Base-by-base conservation (phyloP, 1,140 invertebrate genomes). In the Eumaeus atala region DNA sequence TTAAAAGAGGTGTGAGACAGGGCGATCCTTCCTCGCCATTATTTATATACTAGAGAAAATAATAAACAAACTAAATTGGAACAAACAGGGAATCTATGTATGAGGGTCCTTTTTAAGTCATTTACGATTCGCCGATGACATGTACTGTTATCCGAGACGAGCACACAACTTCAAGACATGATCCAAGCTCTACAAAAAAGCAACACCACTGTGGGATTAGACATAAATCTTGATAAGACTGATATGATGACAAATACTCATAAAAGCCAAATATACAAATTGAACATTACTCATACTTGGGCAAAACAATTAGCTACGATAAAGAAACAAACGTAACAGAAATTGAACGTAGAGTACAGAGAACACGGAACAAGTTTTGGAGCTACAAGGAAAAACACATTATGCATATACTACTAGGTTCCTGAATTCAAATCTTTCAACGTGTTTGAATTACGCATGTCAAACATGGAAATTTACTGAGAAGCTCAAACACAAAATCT, bases 181-280 rank as follows among this genome's bases (percentile, higher is more conserved):
- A 42, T 42, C 9, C 0, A 42, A 16, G 14, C 40, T 3, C 40
- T 42, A 14, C 14, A 42, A 12, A 16, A 7, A 9, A 16, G 12
- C 14, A 42, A 14, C 16, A 42, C 14, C 4, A 6, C 5, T 5
- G 14, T 17, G 16, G 40, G 40, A 7, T 12, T 42, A 16, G 40
- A 42, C 1, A 42, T 42, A 1, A 42, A 42, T 16, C 17, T 51
- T 0, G 28, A 47, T 16, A 61, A 61, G 38, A 61, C 62, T 18
- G 58, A 49, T 33, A 0, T 44, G n/a, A 65, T 65, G 59, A 61
- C 59, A 38, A 64, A 65, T 18, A 58, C 21, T 11, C 9, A 3
- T 1, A 50, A 51, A 35, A 55, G 12, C 21, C 18, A 1, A 51
- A 61, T 61, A n/a, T n/a, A n/a, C n/a, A n/a, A n/a, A n/a, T n/a